These are phyloP conservation scores for Channa maculata DNA, from an alignment of 2,113 vertebrate species.

Conservation along the genomic window DNA sequence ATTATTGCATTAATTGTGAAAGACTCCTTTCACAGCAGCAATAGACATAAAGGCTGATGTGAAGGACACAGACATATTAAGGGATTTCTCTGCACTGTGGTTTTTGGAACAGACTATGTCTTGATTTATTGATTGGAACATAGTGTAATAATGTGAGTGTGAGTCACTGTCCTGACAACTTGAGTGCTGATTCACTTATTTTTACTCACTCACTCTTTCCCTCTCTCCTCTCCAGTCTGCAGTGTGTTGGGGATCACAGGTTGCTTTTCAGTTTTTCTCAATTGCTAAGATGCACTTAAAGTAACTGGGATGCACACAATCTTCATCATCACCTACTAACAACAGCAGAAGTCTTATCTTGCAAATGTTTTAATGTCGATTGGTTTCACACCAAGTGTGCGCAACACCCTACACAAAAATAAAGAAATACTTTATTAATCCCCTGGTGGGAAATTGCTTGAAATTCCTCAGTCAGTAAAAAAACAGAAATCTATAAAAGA, in stretches of 20 bases:
- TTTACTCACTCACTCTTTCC: constrained; percentile 3
- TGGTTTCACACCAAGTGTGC: too few relatives aligned
- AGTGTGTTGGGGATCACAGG: constrained; percentile 5
- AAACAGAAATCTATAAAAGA: too few relatives aligned
- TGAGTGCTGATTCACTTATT: constrained; percentile 13
- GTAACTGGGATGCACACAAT: too few relatives aligned
- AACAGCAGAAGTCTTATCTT: too few relatives aligned
- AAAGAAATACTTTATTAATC: too few relatives aligned
- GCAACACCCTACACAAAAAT: too few relatives aligned
- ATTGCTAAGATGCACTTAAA: too few relatives aligned
- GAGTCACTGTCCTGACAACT: constrained; percentile 47
- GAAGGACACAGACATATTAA: background rate
- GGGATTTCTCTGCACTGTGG: constrained; percentile 14
- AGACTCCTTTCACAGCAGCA: background rate
- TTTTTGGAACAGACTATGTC: constrained; percentile 26
- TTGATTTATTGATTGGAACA: constrained; percentile 56
- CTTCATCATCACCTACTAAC: too few relatives aligned
- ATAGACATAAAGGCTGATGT: constrained; percentile 6
- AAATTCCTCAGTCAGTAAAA: too few relatives aligned
- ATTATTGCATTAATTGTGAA: constrained; percentile 51
- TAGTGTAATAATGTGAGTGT: constrained; percentile 41
- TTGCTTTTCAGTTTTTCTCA: background rate
- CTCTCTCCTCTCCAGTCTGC: background rate
- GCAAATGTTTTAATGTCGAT: too few relatives aligned
- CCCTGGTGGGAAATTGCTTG: too few relatives aligned